Percentiles rank a stretch among this genome's conserved stretches.
Conservation (phyloP, 2,797 vertebrate species). For the Scomberomorus guttatus region DNA sequence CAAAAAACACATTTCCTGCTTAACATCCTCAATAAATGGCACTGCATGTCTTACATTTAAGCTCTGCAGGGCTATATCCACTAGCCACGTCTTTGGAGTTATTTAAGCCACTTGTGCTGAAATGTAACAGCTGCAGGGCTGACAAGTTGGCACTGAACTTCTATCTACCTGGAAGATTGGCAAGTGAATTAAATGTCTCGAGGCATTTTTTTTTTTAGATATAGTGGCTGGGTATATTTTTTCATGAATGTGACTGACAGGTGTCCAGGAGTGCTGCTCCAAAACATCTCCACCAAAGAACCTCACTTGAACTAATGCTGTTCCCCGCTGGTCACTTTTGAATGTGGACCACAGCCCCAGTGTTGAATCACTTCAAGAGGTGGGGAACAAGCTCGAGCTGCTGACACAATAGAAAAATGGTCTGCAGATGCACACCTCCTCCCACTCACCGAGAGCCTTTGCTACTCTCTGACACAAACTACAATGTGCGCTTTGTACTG, state of each 20-base stretch:
- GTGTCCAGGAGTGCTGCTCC: conserved; percentile 50
- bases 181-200: conserved; percentile 20
- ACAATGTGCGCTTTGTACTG: conserved; percentile 76
- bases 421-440: conserved; percentile 71
- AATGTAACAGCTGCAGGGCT: not conserved
- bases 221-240: conserved; percentile 7
- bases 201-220: not conserved
- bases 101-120: conserved; percentile 15
- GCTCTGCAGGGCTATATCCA: not conserved
- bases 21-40: not conserved
- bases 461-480: conserved; percentile 72
- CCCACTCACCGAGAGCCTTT: conserved; percentile 64
- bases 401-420: conserved; percentile 74
- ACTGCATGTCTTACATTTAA: not conserved
- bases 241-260: conserved; percentile 51
- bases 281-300: conserved; percentile 28
- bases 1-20: conserved; percentile 19
- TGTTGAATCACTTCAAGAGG: conserved; percentile 57
- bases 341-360: conserved; percentile 62
- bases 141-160: conserved; percentile 12
- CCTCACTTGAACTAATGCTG: conserved; percentile 45
- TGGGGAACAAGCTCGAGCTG: conserved; percentile 62
- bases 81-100: not conserved
- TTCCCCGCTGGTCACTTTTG: conserved; percentile 58
- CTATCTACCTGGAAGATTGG: not conserved